Conservation (phyloP, 1,140 invertebrate genomes). For the Pseudobourletiella spinata region DNA sequence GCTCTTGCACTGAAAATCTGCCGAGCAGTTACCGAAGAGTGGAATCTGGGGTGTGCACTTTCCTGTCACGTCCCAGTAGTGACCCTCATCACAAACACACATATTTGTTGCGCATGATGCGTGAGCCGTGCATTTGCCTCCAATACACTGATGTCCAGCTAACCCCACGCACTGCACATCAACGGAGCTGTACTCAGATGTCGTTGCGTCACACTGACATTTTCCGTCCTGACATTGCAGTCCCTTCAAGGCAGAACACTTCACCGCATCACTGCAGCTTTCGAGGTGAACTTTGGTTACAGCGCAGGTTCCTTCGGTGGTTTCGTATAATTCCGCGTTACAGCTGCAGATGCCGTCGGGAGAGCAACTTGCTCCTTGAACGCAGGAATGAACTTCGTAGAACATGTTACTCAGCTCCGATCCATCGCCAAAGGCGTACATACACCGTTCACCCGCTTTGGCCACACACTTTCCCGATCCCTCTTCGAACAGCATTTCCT, state of each 20-base stretch:
- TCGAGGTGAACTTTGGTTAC: neutral
- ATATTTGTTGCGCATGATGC: neutral
- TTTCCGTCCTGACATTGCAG: neutral
- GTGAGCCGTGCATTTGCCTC: neutral
- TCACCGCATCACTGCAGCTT: neutral
- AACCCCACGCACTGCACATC: neutral
- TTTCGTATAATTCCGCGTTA: neutral
- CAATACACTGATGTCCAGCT: neutral
- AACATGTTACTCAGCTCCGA: too few species aligned
- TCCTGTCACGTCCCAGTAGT: neutral
- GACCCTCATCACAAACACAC: neutral
- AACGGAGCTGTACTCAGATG: neutral
- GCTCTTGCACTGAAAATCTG: neutral
- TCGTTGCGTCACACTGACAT: neutral
- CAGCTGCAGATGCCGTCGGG: neutral
- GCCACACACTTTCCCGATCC: neutral
- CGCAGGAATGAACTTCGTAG: conserved; percentile 7
- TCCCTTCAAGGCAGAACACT: neutral
- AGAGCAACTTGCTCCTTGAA: neutral
- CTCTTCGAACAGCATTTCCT: conserved; percentile 10
- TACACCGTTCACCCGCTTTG: conserved; percentile 3
- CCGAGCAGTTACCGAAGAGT: neutral
- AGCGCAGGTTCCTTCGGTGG: neutral
- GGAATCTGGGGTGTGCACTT: neutral
- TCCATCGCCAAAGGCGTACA: neutral